Evolutionary conservation across 2,113 vertebrate species (phyloP).

Genomic region (cat (Felis catus)): F.catus_Fca126_mat1.0 CM031412.1:145740501-145741000

Average conservation of each 20-base stretch:
- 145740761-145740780: neutral
- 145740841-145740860: neutral
- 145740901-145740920: conserved; percentile 1
- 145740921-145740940: conserved; percentile 56
- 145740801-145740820: neutral
- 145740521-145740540: neutral
- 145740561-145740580: neutral
- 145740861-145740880: conserved; percentile 31
- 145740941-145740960: conserved; percentile 21
- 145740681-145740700: neutral
- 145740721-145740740: neutral
- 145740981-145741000: neutral
- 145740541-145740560: neutral
- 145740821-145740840: neutral
- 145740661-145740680: neutral
- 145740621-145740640: neutral
- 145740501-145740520: neutral
- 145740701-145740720: neutral
- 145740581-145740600: neutral
- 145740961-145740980: conserved; percentile 46
- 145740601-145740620: neutral
- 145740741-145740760: neutral
- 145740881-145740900: conserved; percentile 27
- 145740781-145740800: neutral
- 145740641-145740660: neutral